Base-by-base conservation (phyloP, 1,140 invertebrate species). In the Vollenhovia emeryi region DNA sequence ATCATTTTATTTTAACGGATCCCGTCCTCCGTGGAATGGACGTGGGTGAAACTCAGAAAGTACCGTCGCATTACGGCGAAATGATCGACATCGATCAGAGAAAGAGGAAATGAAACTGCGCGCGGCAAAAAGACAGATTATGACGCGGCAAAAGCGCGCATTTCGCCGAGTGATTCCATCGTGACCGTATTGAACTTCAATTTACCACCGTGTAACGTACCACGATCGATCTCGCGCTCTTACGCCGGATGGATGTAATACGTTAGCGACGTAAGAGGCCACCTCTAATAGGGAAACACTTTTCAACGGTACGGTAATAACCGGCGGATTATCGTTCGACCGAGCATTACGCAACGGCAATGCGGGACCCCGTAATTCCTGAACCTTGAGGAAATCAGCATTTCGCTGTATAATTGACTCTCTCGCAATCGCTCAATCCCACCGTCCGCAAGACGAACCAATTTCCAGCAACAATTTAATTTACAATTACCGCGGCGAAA, bases 241-340 rank as follows among this genome's bases (percentile, higher is more conserved):
- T 52, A 66, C 30, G 52, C 52, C 60, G 33, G 50, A 64, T 45
- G 80, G 64, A 85, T 68, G 73, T 74, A 73, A 86, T 88, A 48
- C 48, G 60, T 52, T 73, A 11, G 45, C 85, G 60, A 84, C 66
- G 73, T 87, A 79, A 88, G 60, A 68, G 62, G 66, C 80, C 36
- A 73, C 55, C 40, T 68, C 48, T 82, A 86, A 88, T 86, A 76
- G 50, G 71, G 84, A 86, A 88, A 87, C 87, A 86, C 88, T 86
- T 88, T 80, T 89, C 71, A 15, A 50, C 69, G 30, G 45, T 43
- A 36, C 59, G 60, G 45, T 57, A 66, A 71, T 74, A 59, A 73
- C 43, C 24, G 84, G 8, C 36, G 57, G 78, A 89, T 89, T 89
- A 89, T 69, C 87, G 73, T 60, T 50, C 71, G 59, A 60, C 55